These are phyloP conservation scores for Danio aesculapii DNA, from an alignment of 2,797 vertebrate species.

Conservation along the genomic window DNA sequence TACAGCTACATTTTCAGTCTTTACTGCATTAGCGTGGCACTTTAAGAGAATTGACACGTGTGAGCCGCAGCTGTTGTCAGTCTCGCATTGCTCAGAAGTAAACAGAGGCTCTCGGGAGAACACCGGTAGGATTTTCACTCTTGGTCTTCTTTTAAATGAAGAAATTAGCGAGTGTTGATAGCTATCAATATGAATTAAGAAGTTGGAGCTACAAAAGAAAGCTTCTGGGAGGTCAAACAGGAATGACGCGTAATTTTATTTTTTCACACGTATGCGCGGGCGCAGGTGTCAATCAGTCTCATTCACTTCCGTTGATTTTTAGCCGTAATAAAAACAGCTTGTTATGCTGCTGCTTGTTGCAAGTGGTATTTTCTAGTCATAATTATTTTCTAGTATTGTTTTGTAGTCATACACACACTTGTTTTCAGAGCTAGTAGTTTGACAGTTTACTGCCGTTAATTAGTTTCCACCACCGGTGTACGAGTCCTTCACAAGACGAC, in stretches of 20 bases:
- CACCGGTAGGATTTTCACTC: not conserved
- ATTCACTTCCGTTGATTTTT: too few species aligned
- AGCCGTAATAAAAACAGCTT: too few species aligned
- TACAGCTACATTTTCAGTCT: constrained; percentile 50
- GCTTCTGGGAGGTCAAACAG: constrained; percentile 69
- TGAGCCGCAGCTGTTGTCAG: constrained; percentile 65
- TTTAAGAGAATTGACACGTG: constrained; percentile 61
- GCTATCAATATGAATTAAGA: constrained; percentile 71
- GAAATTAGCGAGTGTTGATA: constrained; percentile 76
- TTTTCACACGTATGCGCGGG: too few species aligned
- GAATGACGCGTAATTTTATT: not conserved
- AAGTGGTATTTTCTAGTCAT: too few species aligned
- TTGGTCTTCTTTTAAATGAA: constrained; percentile 32
- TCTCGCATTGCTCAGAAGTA: constrained; percentile 68
- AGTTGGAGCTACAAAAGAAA: constrained; percentile 64
- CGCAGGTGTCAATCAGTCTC: too few species aligned
- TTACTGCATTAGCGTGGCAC: constrained; percentile 57
- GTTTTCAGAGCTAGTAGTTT: too few species aligned
- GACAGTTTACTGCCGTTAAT: too few species aligned
- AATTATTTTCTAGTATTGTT: too few species aligned
- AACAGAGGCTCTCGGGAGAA: constrained; percentile 53
- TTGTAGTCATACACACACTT: too few species aligned
- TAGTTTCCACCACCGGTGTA: too few species aligned
- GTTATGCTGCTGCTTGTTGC: too few species aligned
- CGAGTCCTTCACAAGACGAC: too few species aligned